Percentiles rank a stretch among this genome's conserved stretches.
Conservation (phyloP, 1,140 invertebrate species). For the Arctopsyche grandis region DNA sequence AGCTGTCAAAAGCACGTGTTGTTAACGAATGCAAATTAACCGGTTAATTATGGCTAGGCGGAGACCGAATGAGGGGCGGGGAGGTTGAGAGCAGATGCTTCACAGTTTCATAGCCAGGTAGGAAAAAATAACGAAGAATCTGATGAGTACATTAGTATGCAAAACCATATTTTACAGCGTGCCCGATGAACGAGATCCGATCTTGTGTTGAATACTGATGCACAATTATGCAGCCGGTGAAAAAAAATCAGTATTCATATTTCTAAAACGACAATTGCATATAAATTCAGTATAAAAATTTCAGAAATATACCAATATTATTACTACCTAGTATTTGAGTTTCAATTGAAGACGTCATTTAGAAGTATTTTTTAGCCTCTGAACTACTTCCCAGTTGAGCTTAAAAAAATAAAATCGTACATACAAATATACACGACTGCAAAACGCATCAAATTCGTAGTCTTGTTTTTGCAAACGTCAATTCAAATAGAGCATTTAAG, state of each 20-base stretch:
- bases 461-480: too few relatives aligned
- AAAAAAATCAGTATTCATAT: neutral
- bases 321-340: neutral
- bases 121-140: conserved; percentile 18
- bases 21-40: conserved; percentile 32
- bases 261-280: neutral
- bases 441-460: too few relatives aligned
- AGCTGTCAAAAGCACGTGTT: conserved; percentile 22
- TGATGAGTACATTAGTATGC: conserved; percentile 12
- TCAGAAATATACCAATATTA: too few relatives aligned
- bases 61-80: neutral
- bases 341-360: neutral
- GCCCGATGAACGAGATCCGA: conserved; percentile 8
- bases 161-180: conserved; percentile 20
- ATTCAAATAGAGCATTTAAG: too few relatives aligned
- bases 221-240: neutral
- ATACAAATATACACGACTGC: too few relatives aligned
- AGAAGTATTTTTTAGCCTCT: neutral
- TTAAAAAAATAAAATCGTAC: too few relatives aligned
- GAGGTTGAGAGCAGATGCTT: neutral
- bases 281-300: neutral
- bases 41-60: conserved; percentile 8
- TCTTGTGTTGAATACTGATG: conserved; percentile 15
- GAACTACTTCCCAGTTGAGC: neutral
- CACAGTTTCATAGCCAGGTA: neutral